phyloP scores from a whole-genome alignment of 1,140 invertebrate species.

The Solen grandis region DNA sequence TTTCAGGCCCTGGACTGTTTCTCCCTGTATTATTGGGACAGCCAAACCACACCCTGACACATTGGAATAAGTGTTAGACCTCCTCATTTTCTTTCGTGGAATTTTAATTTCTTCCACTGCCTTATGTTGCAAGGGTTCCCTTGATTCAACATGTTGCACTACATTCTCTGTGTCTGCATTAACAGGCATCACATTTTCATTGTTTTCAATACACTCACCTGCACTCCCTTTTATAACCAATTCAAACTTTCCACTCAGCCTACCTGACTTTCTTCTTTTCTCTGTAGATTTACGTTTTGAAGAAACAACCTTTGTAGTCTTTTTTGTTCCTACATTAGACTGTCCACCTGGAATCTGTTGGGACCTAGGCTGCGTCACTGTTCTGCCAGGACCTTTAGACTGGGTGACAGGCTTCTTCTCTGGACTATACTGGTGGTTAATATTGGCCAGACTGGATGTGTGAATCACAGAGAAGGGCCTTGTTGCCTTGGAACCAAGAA shows the following conservation, averaged over 20 bases:
- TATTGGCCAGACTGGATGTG: conserved; percentile 64
- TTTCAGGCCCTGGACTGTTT: conserved; percentile 16
- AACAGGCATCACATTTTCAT: conserved; percentile 18
- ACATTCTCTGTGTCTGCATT: neutral
- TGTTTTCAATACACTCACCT: neutral
- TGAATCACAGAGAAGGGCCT: conserved; percentile 64
- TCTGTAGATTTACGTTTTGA: conserved; percentile 23
- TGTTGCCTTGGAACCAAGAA: conserved; percentile 54
- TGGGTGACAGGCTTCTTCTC: conserved; percentile 26
- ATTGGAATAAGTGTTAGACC: conserved; percentile 50
- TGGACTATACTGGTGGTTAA: conserved; percentile 66
- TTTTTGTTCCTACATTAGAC: too few relatives aligned
- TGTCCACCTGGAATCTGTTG: too few relatives aligned
- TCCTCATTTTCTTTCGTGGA: conserved; percentile 32
- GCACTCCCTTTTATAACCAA: neutral
- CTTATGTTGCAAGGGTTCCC: conserved; percentile 13
- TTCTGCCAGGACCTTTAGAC: neutral
- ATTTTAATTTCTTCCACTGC: conserved; percentile 1
- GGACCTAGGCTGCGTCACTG: too few relatives aligned
- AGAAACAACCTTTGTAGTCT: too few relatives aligned
- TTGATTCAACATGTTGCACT: neutral
- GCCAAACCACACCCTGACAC: conserved; percentile 39
- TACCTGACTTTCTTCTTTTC: conserved; percentile 1
- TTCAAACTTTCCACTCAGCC: conserved; percentile 29
- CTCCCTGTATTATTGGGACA: conserved; percentile 46